Base-by-base conservation (phyloP, 2,888 invertebrate species). In the Acanthopleura granulata region DNA sequence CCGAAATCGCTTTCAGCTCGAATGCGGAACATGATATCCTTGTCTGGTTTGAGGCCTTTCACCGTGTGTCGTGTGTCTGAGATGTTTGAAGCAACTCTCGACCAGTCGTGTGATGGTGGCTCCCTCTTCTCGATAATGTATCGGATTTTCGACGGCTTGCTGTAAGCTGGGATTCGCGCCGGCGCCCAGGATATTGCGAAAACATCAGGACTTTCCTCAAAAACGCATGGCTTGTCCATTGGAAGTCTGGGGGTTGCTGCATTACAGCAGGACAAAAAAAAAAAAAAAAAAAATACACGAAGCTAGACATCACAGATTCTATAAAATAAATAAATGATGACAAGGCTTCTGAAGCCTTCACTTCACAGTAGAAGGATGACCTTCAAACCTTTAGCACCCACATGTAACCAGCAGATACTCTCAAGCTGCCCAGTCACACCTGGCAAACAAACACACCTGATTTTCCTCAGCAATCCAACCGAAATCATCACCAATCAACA, bases 11-110 rank as follows among this genome's bases (percentile, higher is more conserved):
- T 97, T 89, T 97, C 97, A 1, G 98, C 98, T 29, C 98, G 93
- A 62, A 99, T 94, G 78, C 99, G 93, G 92, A 98, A 97, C 91
- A 95, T 95, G 92, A 99, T 99, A 91, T 98, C 98, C 82, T 96
- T 93, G 92, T 96, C 96, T 0, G 98, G 97, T 88, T 96, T 95
- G 77, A 99, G 85, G 50, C 87, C 82, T 50, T 79, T 83, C 62
- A 89, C 80, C 4, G 79, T 78, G 74, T 82, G 83, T 25, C 78
- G 77, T 14, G 80, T 76, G 18, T 61, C 76, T 0, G 72, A 72
- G 51, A 86, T 62, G 40, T 86, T 85, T 0, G 85, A 78, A 15
- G 84, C 86, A 29, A 86, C 74, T 71, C 87, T 86, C 9, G 85
- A 75, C 89, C 89, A 89, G 73, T 87, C 86, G 75, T 85, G 81